These are phyloP conservation scores for Trichogramma pretiosum DNA, from an alignment of 1,140 invertebrate genomes.

Conservation along the genomic window DNA sequence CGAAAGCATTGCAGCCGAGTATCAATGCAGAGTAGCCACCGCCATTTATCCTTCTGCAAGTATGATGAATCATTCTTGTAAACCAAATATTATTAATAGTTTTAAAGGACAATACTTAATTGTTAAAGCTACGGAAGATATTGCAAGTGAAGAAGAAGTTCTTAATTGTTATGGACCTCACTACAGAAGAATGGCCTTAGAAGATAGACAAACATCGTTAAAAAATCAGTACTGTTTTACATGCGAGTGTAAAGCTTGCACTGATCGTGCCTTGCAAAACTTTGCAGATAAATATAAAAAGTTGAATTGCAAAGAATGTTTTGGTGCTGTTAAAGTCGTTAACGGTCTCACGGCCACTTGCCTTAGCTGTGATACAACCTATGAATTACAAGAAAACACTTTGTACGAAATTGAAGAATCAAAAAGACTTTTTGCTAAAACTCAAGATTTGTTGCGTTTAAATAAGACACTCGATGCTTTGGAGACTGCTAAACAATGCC, in stretches of 20 bases:
- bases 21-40: slow-evolving; percentile 62
- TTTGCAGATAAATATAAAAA: slow-evolving; percentile 45
- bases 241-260: slow-evolving; percentile 58
- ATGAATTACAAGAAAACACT: slow-evolving; percentile 25
- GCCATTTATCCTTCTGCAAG: slow-evolving; percentile 82
- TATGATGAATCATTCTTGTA: slow-evolving; percentile 86
- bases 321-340: slow-evolving; percentile 26
- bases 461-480: no score
- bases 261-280: slow-evolving; percentile 38
- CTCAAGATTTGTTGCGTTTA: no score
- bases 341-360: slow-evolving; percentile 22
- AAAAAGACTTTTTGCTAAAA: slow-evolving; percentile 29
- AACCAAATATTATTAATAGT: slow-evolving; percentile 69
- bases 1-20: slow-evolving; percentile 27
- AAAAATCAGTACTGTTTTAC: slow-evolving; percentile 62
- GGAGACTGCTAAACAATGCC: slow-evolving; percentile 35
- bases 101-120: slow-evolving; percentile 46
- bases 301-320: slow-evolving; percentile 35
- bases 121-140: slow-evolving; percentile 48
- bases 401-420: slow-evolving; percentile 35
- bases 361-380: slow-evolving; percentile 28
- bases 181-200: slow-evolving; percentile 49
- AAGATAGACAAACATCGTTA: slow-evolving; percentile 52
- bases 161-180: slow-evolving; percentile 73
- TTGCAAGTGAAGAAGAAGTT: slow-evolving; percentile 53